Evolutionary conservation across 2,888 invertebrate species (phyloP).

Genomic region (Eilema sororculum): DNA sequence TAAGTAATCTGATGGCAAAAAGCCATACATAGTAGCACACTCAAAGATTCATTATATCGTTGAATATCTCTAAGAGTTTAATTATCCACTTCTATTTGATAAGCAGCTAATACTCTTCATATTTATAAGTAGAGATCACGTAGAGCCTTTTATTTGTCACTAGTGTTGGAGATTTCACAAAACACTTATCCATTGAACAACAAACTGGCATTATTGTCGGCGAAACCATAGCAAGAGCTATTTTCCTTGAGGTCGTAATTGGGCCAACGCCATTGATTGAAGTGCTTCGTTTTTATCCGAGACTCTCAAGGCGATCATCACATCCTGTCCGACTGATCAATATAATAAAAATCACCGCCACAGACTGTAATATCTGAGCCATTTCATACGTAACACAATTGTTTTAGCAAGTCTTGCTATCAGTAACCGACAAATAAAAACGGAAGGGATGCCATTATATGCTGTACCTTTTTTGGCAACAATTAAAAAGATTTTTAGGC

Average conservation of each 20-base stretch:
- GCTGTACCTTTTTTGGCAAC: neutral
- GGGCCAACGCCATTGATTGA: neutral
- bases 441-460: conserved; percentile 10
- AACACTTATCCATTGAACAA: neutral
- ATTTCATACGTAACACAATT: neutral
- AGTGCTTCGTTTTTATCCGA: conserved; percentile 1
- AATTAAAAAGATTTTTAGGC: conserved; percentile 7
- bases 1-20: no score
- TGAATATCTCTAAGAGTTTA: no score
- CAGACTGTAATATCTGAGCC: neutral
- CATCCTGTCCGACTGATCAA: neutral
- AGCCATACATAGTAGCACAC: no score
- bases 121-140: no score
- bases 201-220: neutral
- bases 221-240: neutral
- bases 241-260: neutral
- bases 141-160: no score
- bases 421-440: conserved; percentile 1
- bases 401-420: conserved; percentile 3
- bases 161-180: no score
- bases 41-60: no score
- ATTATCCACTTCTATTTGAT: no score
- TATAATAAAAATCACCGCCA: neutral
- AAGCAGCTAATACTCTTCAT: no score
- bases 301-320: conserved; percentile 1